Base-by-base conservation (phyloP, 2,113 vertebrate genomes). In the Callospermophilus lateralis region DNA sequence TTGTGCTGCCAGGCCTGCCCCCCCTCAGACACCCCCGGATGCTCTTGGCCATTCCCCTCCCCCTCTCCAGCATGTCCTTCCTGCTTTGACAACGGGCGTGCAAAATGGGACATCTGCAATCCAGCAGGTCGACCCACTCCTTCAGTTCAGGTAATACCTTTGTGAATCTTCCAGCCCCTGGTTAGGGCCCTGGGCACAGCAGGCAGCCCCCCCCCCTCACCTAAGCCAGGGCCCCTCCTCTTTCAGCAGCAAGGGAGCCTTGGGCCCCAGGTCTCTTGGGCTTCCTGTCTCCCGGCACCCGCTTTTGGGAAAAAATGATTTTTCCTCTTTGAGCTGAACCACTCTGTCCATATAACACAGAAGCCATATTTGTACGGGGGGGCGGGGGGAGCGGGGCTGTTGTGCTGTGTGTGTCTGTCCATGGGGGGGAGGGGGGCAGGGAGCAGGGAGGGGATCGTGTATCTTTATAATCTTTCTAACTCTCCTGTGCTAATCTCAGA, bases 391-490 rank as follows among this genome's bases (percentile, higher is more conserved):
- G 55, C 34, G 51, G 97, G 97, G 94, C 81, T 51, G 55, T 97
- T 61, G 98, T 97, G 98, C 92, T 96, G 97, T 98, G 97, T 96
- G 96, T 81, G 97, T 98, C 95, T 97, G 97, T 98, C 94, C 28
- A 51, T 39, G 94, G 96, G 84, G 0, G 58, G 83, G 55, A 8
- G 80, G 91, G 95, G 92, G 96, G 51, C 74, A 22, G 95, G 97
- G 96, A 89, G 85, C 93, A 84, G 95, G 92, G 94, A 95, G 90
- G 97, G 97, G 89, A 95, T 51, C 72, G 84, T 98, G 97, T 98
- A 97, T 96, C 98, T 98, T 98, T 98, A 98, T 98, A 98, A 98
- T 95, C 97, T 98, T 98, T 98, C 97, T 98, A 98, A 98, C 94
- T 97, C 97, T 97, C 98, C 95, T 98, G 97, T 98, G 97, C 97